These are phyloP conservation scores for Sardinella longiceps DNA, from an alignment of 2,797 vertebrate genomes.

Conservation along the genomic window DNA sequence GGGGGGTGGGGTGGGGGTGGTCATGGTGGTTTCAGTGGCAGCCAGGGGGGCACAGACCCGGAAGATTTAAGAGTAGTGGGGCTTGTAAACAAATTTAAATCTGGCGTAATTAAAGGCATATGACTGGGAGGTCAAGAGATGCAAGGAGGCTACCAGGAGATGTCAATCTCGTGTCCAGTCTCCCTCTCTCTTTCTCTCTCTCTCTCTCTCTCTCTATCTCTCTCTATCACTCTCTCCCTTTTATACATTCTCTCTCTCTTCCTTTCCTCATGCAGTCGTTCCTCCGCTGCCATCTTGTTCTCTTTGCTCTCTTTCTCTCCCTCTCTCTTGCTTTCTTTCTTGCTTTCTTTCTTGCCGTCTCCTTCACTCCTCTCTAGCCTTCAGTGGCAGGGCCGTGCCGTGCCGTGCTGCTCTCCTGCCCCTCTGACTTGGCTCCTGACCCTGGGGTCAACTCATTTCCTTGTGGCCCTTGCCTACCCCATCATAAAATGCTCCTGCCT, in stretches of 20 bases:
- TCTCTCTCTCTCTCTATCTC: neutral
- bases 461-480: conserved; percentile 79
- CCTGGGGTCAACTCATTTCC: conserved; percentile 84
- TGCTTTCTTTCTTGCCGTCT: too few species aligned
- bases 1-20: conserved; percentile 32
- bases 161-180: neutral
- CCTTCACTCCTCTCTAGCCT: neutral
- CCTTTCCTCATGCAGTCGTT: neutral
- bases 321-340: neutral
- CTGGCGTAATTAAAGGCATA: conserved; percentile 77
- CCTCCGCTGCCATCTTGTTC: neutral
- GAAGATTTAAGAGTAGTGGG: conserved; percentile 79
- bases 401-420: conserved; percentile 62
- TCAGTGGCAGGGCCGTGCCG: conserved; percentile 51
- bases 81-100: conserved; percentile 83
- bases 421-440: conserved; percentile 75
- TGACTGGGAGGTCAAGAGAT: conserved; percentile 69
- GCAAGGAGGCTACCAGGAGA: conserved; percentile 44
- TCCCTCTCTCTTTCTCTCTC: neutral
- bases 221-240: neutral
- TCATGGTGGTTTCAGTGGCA: neutral
- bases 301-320: neutral
- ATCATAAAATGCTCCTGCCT: conserved; percentile 69
- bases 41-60: conserved; percentile 53
- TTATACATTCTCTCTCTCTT: neutral